Percentiles rank a stretch among this genome's conserved stretches.
Evolutionary conservation across 1,140 invertebrate species (phyloP).

Genomic region (Drosophila insularis): DNA sequence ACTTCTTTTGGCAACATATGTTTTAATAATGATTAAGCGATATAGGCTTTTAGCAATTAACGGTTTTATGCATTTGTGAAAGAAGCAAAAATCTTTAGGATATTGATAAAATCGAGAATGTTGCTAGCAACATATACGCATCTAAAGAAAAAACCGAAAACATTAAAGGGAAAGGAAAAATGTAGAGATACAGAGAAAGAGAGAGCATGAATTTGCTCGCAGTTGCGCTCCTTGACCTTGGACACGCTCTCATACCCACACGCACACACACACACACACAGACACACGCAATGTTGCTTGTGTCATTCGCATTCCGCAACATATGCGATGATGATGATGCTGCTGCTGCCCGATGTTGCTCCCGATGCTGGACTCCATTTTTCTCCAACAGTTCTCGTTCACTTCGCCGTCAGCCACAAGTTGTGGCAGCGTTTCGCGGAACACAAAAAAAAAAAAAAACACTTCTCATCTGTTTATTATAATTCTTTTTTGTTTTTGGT

Average conservation of each 20-base stretch:
- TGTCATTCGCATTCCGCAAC: conserved; percentile 24
- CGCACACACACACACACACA: neutral
- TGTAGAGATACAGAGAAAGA: neutral
- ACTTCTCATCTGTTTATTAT: neutral
- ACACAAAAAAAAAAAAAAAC: conserved; percentile 4
- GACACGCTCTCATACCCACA: conserved; percentile 27
- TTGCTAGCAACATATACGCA: conserved; percentile 16
- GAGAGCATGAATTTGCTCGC: conserved; percentile 21
- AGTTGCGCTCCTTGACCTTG: conserved; percentile 73
- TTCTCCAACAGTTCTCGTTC: conserved; percentile 39
- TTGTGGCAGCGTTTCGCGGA: conserved; percentile 60
- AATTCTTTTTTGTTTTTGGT: neutral
- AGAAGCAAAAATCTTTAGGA: neutral
- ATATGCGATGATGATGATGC: conserved; percentile 32
- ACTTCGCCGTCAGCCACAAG: conserved; percentile 67
- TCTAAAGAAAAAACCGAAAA: neutral
- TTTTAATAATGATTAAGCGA: too few relatives aligned
- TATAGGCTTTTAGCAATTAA: too few relatives aligned
- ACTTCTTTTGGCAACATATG: too few relatives aligned
- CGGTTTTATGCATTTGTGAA: too few relatives aligned
- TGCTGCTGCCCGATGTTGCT: conserved; percentile 22
- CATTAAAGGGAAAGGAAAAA: neutral
- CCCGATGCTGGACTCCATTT: conserved; percentile 42
- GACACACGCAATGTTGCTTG: conserved; percentile 12
- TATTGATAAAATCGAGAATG: conserved; percentile 6